Evolutionary conservation across 1,140 invertebrate species (phyloP), one percentile per base, ranked within the genome.

Genomic region (Aphaenogaster floridana): DNA sequence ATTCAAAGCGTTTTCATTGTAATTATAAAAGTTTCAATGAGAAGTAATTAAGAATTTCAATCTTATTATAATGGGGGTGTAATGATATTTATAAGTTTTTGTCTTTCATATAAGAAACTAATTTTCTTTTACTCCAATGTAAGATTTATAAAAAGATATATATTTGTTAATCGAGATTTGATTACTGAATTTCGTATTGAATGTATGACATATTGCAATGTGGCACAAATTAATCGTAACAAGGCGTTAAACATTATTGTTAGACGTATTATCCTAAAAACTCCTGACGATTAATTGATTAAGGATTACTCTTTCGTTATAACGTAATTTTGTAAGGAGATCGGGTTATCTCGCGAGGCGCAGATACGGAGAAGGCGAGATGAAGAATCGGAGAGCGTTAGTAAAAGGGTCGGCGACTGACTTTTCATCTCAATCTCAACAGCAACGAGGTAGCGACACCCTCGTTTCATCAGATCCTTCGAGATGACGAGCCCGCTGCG

Each of bases 391-490:
- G 64, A 71, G 50, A 59, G 28, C 28, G 42, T 61, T 83, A 68
- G 68, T 59, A 71, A 76, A 84, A 74, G 28, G 34, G 80, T 81
- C 79, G 64, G 69, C 78, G 64, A 83, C 68, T 74, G 54, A 84
- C 42, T 84, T 84, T 45, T 84, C 80, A 84, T 76, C 69, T 84
- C 69, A 61, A 76, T 84, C 57, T 84, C 42, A 71, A 74, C 68
- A 54, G 54, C 66, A 74, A 83, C 17, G 69, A 84, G 54, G 54
- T 36, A 59, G 28, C 54, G 57, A 84, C 80, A 84, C 34, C 80
- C 80, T 63, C 69, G 28, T 84, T 84, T 84, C 80, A 84, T 84
- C 80, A 84, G 69, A 34, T 84, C 42, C 69, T 84, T 63, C 54
- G 42, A 15, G 69, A 84, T 84, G 57, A 84, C 42, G 80, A 84